A percentile compares a stretch with the other conserved stretches of the same genome.
Conservation (phyloP, 2,113 vertebrate species). For the Gopherus evgoodei region DNA sequence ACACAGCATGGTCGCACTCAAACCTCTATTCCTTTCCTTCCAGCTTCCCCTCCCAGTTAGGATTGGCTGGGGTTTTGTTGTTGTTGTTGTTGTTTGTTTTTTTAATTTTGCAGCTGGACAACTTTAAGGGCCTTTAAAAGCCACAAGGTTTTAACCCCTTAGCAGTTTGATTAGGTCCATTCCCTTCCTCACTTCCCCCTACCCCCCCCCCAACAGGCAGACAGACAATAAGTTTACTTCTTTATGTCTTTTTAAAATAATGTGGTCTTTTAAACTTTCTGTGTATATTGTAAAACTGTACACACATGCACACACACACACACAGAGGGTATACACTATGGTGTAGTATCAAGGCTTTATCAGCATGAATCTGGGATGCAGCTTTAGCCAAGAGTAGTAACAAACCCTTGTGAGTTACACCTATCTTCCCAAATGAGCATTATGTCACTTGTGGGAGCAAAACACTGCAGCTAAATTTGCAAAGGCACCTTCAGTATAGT, state of each 20-base stretch:
- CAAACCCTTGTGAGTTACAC: rapidly evolving
- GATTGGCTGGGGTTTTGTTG: background rate
- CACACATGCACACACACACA: background rate
- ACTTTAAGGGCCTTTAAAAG: conserved; percentile 87
- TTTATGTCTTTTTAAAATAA: background rate
- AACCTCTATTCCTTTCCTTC: conserved; percentile 66
- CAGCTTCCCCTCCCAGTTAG: conserved; percentile 68
- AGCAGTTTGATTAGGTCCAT: conserved; percentile 72
- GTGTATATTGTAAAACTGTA: background rate
- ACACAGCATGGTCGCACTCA: conserved; percentile 36
- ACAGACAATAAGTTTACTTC: conserved; percentile 86
- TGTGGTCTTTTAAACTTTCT: background rate
- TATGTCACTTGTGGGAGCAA: rapidly evolving
- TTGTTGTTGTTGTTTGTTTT: rapidly evolving
- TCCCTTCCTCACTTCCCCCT: conserved; percentile 20
- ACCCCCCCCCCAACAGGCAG: conserved; percentile 69
- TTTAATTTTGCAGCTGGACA: conserved; percentile 86
- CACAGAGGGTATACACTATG: background rate
- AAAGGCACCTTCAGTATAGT: rapidly evolving
- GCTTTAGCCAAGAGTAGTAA: background rate
- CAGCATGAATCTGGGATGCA: background rate
- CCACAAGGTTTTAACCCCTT: conserved; percentile 78
- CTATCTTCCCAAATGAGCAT: background rate
- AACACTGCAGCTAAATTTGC: background rate
- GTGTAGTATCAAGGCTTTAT: background rate